A percentile compares a stretch with the other conserved stretches of the same genome.
These are phyloP conservation scores for Acrobasis suavella DNA, from an alignment of 2,888 invertebrate genomes.

Conservation along the genomic window DNA sequence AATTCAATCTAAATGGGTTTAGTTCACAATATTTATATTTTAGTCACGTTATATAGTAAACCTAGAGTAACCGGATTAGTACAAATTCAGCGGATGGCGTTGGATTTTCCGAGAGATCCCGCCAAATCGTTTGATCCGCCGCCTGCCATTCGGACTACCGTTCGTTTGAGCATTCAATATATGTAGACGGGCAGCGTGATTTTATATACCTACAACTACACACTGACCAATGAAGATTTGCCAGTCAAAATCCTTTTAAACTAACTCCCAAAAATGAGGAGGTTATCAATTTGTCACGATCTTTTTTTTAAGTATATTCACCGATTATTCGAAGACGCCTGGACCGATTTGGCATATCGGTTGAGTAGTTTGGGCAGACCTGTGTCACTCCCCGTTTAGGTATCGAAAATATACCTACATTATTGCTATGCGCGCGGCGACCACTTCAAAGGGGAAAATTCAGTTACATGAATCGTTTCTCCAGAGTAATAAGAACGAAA, in stretches of 20 bases:
- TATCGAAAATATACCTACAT: no score
- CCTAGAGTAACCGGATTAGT: conserved; percentile 11
- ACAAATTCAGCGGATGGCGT: conserved; percentile 18
- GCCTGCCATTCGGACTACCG: conserved; percentile 9
- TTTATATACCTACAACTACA: background rate
- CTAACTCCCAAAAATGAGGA: no score
- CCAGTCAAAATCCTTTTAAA: background rate
- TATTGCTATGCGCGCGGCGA: no score
- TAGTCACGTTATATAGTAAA: conserved; percentile 12
- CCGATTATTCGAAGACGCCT: no score
- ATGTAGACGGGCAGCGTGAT: background rate
- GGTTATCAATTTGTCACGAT: no score
- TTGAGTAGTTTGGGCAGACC: no score
- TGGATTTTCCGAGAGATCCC: conserved; percentile 7
- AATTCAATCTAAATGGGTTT: background rate
- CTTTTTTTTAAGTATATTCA: no score
- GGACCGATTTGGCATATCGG: no score
- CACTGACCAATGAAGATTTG: background rate
- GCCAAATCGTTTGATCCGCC: conserved; percentile 18
- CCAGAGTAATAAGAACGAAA: no score
- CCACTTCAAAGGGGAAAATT: no score
- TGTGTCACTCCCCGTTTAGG: no score
- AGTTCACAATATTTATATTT: conserved; percentile 5
- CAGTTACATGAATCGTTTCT: no score
- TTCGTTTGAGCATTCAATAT: conserved; percentile 4